These are phyloP conservation scores for Zosterops borbonicus DNA, from an alignment of 2,113 vertebrate species.

Conservation along the genomic window DNA sequence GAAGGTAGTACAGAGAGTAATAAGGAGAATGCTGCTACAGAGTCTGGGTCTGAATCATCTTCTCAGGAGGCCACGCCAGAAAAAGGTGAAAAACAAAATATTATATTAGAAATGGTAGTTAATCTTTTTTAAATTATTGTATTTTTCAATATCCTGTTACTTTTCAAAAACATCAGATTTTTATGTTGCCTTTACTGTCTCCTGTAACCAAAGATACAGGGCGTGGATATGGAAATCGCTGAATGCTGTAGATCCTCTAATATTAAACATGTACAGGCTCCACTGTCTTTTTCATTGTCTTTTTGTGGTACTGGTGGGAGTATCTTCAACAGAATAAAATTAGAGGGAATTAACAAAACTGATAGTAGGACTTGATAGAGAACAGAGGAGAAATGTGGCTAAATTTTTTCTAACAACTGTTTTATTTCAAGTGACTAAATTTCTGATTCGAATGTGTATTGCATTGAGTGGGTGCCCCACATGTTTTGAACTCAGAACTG, in stretches of 20 bases:
- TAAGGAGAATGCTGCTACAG: slow-evolving; percentile 78
- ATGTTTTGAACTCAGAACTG: not conserved
- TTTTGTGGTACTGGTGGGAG: not conserved
- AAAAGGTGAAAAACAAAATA: slow-evolving; percentile 78
- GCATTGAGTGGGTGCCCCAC: not conserved
- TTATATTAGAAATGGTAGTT: not conserved
- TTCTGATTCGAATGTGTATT: not conserved
- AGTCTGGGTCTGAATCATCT: slow-evolving; percentile 84
- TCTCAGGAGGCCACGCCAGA: slow-evolving; percentile 91
- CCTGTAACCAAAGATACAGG: not conserved
- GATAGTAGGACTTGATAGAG: not conserved
- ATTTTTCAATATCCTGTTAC: not conserved
- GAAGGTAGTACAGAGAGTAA: slow-evolving; percentile 81
- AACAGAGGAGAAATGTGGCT: not conserved
- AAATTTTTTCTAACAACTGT: not conserved
- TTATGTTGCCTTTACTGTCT: not conserved
- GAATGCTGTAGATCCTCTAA: not conserved
- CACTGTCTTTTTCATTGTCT: not conserved
- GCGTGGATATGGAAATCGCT: not conserved
- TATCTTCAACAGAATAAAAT: not conserved
- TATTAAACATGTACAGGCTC: not conserved
- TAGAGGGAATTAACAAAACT: not conserved
- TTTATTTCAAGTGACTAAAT: not conserved
- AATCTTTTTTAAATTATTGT: not conserved
- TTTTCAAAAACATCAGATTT: not conserved